These are phyloP conservation scores for Lagopus leucura DNA, from an alignment of 2,113 vertebrate species.

Conservation along the genomic window DNA sequence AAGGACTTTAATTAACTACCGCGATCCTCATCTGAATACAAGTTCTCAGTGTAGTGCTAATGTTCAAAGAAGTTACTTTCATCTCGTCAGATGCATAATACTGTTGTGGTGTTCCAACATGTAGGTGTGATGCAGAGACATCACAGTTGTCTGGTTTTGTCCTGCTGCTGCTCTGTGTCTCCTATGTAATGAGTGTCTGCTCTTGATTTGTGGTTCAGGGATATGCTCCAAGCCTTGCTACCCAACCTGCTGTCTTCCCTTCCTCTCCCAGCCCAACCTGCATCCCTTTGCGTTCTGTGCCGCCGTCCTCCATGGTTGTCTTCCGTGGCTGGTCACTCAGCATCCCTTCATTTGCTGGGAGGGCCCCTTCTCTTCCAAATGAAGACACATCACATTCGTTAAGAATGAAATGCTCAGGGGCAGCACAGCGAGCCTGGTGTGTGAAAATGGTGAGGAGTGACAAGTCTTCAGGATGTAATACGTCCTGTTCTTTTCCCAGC, in stretches of 20 bases:
- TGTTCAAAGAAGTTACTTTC: background rate
- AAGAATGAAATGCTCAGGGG: background rate
- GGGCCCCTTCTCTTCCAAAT: background rate
- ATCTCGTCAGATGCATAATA: background rate
- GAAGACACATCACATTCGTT: background rate
- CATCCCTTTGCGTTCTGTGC: background rate
- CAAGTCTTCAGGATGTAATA: background rate
- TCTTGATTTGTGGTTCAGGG: background rate
- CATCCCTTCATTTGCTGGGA: background rate
- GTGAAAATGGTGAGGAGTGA: background rate
- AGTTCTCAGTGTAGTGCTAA: background rate
- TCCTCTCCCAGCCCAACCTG: background rate
- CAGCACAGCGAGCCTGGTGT: background rate
- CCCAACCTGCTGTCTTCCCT: background rate
- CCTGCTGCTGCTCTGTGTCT: background rate
- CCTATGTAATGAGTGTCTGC: background rate
- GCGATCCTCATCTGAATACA: background rate
- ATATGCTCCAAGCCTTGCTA: background rate
- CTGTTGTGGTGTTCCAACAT: background rate
- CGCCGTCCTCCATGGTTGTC: background rate
- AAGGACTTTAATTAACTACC: background rate
- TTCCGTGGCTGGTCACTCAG: background rate
- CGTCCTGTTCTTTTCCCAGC: background rate
- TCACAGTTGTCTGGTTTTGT: background rate
- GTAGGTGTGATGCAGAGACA: background rate